These are phyloP conservation scores for Solenodon paradoxus DNA, from an alignment of 2,113 vertebrate genomes.

Conservation along the genomic window DNA sequence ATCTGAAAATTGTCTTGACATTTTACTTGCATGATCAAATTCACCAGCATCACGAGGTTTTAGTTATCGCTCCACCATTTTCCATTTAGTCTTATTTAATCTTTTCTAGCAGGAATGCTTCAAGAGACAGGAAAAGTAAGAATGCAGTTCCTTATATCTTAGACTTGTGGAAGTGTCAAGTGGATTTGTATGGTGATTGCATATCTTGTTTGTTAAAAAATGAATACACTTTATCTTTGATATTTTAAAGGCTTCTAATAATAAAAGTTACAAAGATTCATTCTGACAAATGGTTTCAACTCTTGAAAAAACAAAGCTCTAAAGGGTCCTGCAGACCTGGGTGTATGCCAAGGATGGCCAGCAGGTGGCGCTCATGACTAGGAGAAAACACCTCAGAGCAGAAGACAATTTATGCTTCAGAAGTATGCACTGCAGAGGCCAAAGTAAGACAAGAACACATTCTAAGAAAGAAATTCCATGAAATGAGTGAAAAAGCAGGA, in stretches of 20 bases:
- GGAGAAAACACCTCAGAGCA: not conserved
- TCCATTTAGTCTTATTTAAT: not conserved
- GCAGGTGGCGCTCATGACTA: conserved; percentile 53
- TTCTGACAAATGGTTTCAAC: not conserved
- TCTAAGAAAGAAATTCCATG: not conserved
- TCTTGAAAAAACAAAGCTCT: not conserved
- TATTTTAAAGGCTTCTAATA: conserved; percentile 5
- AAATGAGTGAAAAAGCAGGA: not conserved
- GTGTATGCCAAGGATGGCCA: not conserved
- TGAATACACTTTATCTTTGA: not conserved
- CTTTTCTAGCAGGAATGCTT: not conserved
- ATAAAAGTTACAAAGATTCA: not conserved
- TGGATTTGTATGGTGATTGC: not conserved
- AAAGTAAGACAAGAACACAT: not conserved
- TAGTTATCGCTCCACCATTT: not conserved
- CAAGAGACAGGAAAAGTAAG: not conserved
- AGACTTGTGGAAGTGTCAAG: not conserved
- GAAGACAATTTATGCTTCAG: not conserved
- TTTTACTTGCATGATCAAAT: not conserved
- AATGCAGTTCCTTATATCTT: not conserved
- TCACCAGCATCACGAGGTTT: not conserved
- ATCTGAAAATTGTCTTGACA: not conserved
- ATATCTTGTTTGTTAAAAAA: not conserved
- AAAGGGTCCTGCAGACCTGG: not conserved
- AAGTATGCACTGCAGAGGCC: not conserved